Base-by-base conservation (phyloP, 2,888 invertebrate species). In the Eupithecia centaureata region DNA sequence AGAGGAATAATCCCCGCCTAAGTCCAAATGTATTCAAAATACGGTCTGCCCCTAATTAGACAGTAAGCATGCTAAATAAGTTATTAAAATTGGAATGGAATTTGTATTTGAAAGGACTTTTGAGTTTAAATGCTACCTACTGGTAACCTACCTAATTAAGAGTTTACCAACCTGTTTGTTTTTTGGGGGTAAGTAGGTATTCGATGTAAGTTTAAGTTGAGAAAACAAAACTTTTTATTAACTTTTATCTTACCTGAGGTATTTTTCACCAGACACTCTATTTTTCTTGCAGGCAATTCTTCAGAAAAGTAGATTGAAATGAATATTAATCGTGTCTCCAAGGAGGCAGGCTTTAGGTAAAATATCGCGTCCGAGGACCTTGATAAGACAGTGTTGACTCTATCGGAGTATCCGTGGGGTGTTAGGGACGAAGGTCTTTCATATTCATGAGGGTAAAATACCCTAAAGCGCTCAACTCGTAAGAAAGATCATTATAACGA, bases 371-470 rank as follows among this genome's bases (percentile, higher is more conserved):
- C 76, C 65, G 25, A 60, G 33, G 27, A 22, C 76, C 77, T 77
- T 73, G 74, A 73, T 72, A 73, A 71, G 75, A 67, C 68, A 71
- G 71, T 72, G 77, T 79, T 78, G 77, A 77, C 78, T 78, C 79
- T 79, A 82, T 84, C 79, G 70, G 70, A 73, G 78, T 76, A 77
- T 75, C 73, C 73, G 75, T 73, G 77, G 76, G 74, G 74, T 75
- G 76, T 76, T 56, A 76, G 75, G 65, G 73, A 54, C 59, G 30
- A 38, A 68, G 64, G 68, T 75, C 65, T 73, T 76, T 73, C 76
- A 79, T 81, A 80, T 80, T 81, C 80, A 81, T 80, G 76, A 77
- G 38, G 71, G 71, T 71, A 65, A 59, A 79, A 75, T 71, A 74
- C 63, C 63, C 65, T 71, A 67, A 61, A 70, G 66, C 64, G 63